A percentile compares a stretch with the other conserved stretches of the same genome.
Conservation (phyloP, 2,888 invertebrate species). For the Lasiommata megera region DNA sequence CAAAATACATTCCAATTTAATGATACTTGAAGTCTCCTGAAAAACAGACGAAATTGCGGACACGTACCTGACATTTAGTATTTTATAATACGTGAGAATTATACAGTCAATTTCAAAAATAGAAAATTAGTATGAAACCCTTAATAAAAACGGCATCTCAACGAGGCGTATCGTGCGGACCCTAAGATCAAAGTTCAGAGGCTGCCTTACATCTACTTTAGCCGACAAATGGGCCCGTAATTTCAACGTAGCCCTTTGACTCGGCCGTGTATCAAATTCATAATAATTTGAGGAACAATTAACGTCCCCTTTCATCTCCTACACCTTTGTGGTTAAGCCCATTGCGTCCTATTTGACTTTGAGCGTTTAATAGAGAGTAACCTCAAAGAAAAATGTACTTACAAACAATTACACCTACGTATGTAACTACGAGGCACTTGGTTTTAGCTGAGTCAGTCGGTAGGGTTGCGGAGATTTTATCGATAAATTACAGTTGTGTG, state of each 20-base stretch:
- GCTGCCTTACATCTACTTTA: slow-evolving; percentile 30
- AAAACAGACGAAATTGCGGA: background rate
- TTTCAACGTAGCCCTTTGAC: slow-evolving; percentile 56
- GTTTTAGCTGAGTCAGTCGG: slow-evolving; percentile 65
- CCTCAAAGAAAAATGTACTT: slow-evolving; percentile 82
- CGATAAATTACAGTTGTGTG: slow-evolving; percentile 16
- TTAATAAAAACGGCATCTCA: slow-evolving; percentile 30
- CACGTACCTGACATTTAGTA: background rate
- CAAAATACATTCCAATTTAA: no score
- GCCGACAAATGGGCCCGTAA: slow-evolving; percentile 37
- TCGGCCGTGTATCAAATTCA: slow-evolving; percentile 62
- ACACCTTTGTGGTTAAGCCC: slow-evolving; percentile 70
- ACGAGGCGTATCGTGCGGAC: slow-evolving; percentile 18
- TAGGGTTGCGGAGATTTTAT: slow-evolving; percentile 49
- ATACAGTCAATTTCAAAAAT: slow-evolving; percentile 26
- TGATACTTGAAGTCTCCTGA: no score
- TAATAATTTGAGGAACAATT: slow-evolving; percentile 79
- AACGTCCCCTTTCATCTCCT: slow-evolving; percentile 62
- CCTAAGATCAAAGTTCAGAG: slow-evolving; percentile 36
- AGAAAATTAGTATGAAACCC: slow-evolving; percentile 32
- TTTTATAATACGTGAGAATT: slow-evolving; percentile 4
- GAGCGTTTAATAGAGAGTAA: slow-evolving; percentile 79
- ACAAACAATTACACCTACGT: slow-evolving; percentile 78
- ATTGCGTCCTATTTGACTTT: slow-evolving; percentile 76
- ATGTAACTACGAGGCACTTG: slow-evolving; percentile 75